phyloP scores from a whole-genome alignment of 2,113 vertebrate species.

The Ammodytes marinus region DNA sequence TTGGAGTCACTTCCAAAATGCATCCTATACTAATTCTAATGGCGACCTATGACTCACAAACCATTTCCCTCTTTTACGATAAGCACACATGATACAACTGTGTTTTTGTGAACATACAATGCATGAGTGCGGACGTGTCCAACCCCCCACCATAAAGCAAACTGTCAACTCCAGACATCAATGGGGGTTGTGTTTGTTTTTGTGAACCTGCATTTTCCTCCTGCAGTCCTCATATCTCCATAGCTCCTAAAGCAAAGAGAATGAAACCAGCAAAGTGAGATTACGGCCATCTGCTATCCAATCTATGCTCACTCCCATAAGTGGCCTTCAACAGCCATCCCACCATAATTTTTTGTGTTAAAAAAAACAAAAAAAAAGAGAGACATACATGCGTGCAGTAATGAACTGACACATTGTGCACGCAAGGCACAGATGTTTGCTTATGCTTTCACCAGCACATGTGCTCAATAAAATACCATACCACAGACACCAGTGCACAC shows the following conservation, averaged over 20 bases:
- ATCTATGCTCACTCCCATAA: slow-evolving; percentile 11
- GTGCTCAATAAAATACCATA: slow-evolving; percentile 8
- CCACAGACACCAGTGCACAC: slow-evolving; percentile 20
- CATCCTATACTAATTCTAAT: slow-evolving; percentile 59
- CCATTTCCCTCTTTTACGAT: slow-evolving; percentile 38
- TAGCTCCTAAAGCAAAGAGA: slow-evolving; percentile 1
- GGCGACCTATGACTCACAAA: slow-evolving; percentile 54
- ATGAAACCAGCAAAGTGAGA: slow-evolving; percentile 49
- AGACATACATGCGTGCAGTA: not conserved
- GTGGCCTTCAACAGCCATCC: slow-evolving; percentile 1
- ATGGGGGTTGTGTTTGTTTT: slow-evolving; percentile 54
- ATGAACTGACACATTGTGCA: not conserved
- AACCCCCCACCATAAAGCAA: slow-evolving; percentile 34
- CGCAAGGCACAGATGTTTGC: slow-evolving; percentile 9
- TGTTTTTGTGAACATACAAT: not conserved
- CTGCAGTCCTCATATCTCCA: slow-evolving; percentile 37
- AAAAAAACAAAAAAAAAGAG: not conserved
- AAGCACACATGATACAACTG: not conserved
- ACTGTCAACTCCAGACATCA: slow-evolving; percentile 33
- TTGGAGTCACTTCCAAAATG: slow-evolving; percentile 44
- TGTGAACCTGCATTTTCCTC: slow-evolving; percentile 52
- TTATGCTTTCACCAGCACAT: not conserved
- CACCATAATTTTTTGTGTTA: not conserved
- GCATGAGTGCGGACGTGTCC: not conserved
- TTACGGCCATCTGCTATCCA: slow-evolving; percentile 32